Evolutionary conservation across 1,140 invertebrate genomes (phyloP), one percentile per base, ranked within the genome.

Genomic region (Euglossa dilemma): DNA sequence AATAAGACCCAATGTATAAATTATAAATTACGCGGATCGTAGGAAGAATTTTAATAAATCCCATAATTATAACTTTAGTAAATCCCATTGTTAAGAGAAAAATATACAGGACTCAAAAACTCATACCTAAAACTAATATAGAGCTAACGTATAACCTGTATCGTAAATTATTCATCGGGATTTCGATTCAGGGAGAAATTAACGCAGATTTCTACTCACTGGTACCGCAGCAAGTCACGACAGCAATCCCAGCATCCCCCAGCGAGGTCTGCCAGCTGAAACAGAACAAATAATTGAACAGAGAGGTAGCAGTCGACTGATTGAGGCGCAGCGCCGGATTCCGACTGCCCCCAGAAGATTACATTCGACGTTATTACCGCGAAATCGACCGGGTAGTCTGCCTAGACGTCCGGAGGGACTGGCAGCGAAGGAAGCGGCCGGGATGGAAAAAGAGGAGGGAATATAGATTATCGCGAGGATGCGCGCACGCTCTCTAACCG

Each of bases 401-500:
- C 2, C 20, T 20, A 25, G 25, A 5, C 6, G 36, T 36, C 36
- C 36, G 4, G 36, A 36, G 36, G 36, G 36, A 36, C 36, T 36
- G 36, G 36, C 36, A 36, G 36, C 36, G n/a, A n/a, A n/a, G n/a
- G n/a, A n/a, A n/a, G n/a, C n/a, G n/a, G 36, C 0, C 20, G 70
- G 12, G 18, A 28, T 3, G 18, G n/a, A 73, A 25, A 54, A 75
- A 66, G 25, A 76, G 67, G 64, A 81, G 47, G 56, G 63, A 64
- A 76, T 88, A 84, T 73, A 73, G 77, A 87, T 84, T 87, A 87
- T 84, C 86, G 71, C 75, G 45, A 43, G 71, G 77, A 64, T 69
- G 63, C 82, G 50, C 81, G 56, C 69, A 66, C 71, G 36, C 82
- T 77, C 80, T 47, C 74, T 93, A 91, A 93, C 90, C 91, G 92